These are phyloP conservation scores for Lutjanus argentimaculatus DNA, from an alignment of 2,797 vertebrate genomes.

Conservation along the genomic window DNA sequence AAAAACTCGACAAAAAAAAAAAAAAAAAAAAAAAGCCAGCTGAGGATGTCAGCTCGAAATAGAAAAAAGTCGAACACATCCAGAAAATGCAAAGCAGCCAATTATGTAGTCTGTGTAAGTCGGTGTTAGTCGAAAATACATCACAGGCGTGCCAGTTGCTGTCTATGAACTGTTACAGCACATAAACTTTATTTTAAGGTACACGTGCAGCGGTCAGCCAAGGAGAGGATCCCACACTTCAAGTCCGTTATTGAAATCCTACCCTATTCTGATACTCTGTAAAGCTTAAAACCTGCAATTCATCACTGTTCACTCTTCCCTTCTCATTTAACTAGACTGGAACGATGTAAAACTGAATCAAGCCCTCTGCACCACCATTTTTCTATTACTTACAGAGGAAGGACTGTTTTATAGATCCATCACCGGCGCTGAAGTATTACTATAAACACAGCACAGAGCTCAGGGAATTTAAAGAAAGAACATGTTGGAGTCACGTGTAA, in stretches of 20 bases:
- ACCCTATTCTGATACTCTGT: conserved; percentile 22
- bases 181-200: conserved; percentile 45
- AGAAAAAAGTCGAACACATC: conserved; percentile 57
- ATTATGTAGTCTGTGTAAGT: conserved; percentile 68
- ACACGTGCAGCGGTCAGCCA: conserved; percentile 47
- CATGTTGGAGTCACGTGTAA: not conserved
- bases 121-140: conserved; percentile 59
- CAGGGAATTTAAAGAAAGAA: conserved; percentile 40
- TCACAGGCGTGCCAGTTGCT: conserved; percentile 54
- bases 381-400: conserved; percentile 42
- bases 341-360: conserved; percentile 41
- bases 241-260: conserved; percentile 35
- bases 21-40: conserved; percentile 34
- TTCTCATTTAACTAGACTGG: conserved; percentile 43
- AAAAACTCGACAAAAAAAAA: conserved; percentile 15
- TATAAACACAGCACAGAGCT: conserved; percentile 30
- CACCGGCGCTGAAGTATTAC: conserved; percentile 28
- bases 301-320: conserved; percentile 33
- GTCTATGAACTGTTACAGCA: conserved; percentile 53
- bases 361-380: conserved; percentile 31
- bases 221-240: not conserved
- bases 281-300: conserved; percentile 43
- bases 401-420: conserved; percentile 47
- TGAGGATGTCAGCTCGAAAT: conserved; percentile 66
- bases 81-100: conserved; percentile 75